Conservation (phyloP, 2,888 invertebrate species). For the Xiphydria camelus region DNA sequence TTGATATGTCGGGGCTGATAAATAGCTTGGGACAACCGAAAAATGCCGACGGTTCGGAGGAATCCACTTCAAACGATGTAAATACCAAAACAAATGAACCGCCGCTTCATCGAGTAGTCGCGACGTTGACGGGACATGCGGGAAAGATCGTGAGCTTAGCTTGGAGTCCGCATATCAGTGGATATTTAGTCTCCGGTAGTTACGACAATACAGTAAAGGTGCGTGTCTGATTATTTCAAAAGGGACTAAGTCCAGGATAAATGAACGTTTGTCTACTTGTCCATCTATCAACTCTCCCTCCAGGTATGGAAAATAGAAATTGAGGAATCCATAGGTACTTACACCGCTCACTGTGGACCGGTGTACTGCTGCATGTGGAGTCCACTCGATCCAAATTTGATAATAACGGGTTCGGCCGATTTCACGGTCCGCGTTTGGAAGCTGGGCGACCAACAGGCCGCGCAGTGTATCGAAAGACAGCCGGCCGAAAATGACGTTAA, state of each 20-base stretch:
- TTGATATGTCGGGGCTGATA: conserved; percentile 52
- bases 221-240: too few relatives aligned
- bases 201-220: conserved; percentile 72
- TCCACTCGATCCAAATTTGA: conserved; percentile 63
- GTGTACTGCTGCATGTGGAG: conserved; percentile 70
- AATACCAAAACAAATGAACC: conserved; percentile 3
- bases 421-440: conserved; percentile 69
- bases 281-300: too few relatives aligned
- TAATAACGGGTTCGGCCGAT: conserved; percentile 72
- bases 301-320: conserved; percentile 69
- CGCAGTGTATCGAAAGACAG: conserved; percentile 54
- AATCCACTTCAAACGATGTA: conserved; percentile 8
- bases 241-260: too few relatives aligned
- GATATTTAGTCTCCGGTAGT: conserved; percentile 68
- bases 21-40: too few relatives aligned
- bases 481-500: too few relatives aligned
- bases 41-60: conserved; percentile 7
- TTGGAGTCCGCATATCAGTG: conserved; percentile 74
- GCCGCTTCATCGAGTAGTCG: conserved; percentile 54
- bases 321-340: conserved; percentile 64
- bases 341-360: conserved; percentile 62
- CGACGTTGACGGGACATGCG: conserved; percentile 61
- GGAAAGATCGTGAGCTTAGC: conserved; percentile 62
- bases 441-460: conserved; percentile 38
- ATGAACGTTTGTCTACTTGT: too few relatives aligned